Percentiles rank a stretch among this genome's conserved stretches.
Evolutionary conservation across 2,797 vertebrate species (phyloP).

Genomic region (Galagoides demidoff): DNA sequence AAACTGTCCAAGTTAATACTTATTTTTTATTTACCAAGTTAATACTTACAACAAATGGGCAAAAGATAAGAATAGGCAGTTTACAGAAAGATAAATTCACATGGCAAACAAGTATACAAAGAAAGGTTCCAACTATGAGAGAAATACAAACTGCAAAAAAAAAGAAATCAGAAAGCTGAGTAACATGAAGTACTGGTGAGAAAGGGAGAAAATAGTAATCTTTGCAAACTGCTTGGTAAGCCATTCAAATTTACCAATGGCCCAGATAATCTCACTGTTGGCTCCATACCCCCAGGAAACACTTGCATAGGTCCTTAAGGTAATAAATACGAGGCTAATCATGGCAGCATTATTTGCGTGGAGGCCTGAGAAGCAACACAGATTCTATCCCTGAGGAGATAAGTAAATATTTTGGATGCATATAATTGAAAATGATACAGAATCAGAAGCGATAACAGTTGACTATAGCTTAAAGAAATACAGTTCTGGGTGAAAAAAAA

Average conservation of each 20-base stretch:
- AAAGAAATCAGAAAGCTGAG: background rate
- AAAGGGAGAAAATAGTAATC: background rate
- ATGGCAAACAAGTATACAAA: background rate
- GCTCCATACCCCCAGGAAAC: background rate
- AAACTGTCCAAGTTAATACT: background rate
- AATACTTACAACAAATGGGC: slow-evolving; percentile 4
- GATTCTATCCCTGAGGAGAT: background rate
- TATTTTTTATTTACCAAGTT: background rate
- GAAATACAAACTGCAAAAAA: background rate
- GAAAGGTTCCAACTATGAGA: background rate
- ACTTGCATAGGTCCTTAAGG: background rate
- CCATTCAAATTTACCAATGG: background rate
- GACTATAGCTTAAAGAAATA: slow-evolving; percentile 26
- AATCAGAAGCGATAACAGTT: background rate
- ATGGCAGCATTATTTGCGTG: background rate
- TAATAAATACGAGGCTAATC: background rate
- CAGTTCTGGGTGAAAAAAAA: background rate
- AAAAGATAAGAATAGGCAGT: background rate
- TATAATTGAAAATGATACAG: background rate
- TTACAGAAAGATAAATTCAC: background rate
- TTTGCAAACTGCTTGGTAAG: background rate
- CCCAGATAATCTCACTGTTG: background rate
- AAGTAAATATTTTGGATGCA: background rate
- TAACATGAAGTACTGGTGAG: background rate
- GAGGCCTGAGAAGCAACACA: background rate